A percentile compares a stretch with the other conserved stretches of the same genome.
Conservation (phyloP, 2,113 vertebrate genomes). For the Carettochelys insculpta region DNA sequence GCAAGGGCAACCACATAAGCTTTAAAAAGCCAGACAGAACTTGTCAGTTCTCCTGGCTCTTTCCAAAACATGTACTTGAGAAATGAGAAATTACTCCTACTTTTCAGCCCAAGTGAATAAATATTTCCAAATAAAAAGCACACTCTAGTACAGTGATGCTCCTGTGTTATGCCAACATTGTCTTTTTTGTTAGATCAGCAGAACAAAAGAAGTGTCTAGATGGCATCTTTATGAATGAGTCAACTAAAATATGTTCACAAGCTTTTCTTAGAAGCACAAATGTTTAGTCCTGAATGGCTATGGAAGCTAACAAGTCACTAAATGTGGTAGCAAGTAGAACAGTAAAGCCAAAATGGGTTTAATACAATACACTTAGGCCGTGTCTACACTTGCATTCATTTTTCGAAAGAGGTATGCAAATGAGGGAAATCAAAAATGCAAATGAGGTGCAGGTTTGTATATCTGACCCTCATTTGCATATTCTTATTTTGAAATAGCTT, state of each 20-base stretch:
- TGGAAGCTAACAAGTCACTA: neutral
- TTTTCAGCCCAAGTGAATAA: neutral
- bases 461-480: too few species aligned
- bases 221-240: neutral
- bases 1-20: neutral
- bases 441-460: too few species aligned
- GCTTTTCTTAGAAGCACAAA: neutral
- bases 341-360: neutral
- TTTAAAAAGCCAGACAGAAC: neutral
- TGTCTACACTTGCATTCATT: too few species aligned
- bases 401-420: too few species aligned
- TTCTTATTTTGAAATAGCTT: too few species aligned
- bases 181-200: neutral
- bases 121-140: neutral
- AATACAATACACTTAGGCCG: conserved; percentile 3
- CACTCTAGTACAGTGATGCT: neutral
- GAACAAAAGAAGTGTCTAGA: neutral
- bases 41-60: neutral
- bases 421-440: too few species aligned
- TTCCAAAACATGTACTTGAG: neutral
- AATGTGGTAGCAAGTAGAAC: neutral
- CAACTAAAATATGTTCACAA: neutral
- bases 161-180: neutral
- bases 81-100: neutral
- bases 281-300: neutral